Evolutionary conservation across 2,113 vertebrate species (phyloP).

Genomic region (Eonycteris spelaea): DNA sequence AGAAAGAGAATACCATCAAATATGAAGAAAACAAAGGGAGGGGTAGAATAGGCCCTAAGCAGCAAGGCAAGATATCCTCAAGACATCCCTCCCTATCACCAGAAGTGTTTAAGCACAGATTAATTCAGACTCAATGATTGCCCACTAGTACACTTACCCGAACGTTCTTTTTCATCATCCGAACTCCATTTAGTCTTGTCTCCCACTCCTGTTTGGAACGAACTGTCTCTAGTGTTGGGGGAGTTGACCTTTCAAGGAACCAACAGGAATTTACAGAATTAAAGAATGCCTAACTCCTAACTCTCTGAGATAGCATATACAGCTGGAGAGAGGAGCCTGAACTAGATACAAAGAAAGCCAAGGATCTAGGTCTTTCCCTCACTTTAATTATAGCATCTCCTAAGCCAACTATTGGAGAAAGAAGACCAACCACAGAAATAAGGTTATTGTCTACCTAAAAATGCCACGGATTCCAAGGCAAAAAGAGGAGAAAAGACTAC

Average conservation of each 20-base stretch:
- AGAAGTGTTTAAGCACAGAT: background rate
- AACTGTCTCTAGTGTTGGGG: constrained; percentile 82
- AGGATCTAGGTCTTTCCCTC: background rate
- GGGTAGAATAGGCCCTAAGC: background rate
- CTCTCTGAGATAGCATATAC: background rate
- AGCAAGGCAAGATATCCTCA: background rate
- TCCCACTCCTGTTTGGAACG: constrained; percentile 87
- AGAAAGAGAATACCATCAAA: background rate
- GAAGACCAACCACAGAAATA: background rate
- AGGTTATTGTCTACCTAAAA: background rate
- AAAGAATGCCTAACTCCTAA: background rate
- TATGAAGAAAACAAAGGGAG: background rate
- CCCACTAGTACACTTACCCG: constrained; percentile 74
- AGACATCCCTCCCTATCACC: background rate
- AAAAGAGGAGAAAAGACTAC: background rate
- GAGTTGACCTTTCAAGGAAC: constrained; percentile 80
- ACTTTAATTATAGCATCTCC: background rate
- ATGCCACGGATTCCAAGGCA: background rate
- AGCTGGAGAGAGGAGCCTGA: background rate
- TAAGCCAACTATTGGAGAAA: background rate
- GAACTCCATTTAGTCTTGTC: constrained; percentile 84
- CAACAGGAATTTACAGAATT: constrained; percentile 56
- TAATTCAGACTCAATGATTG: background rate
- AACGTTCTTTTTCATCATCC: constrained; percentile 83
- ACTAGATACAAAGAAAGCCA: background rate